Percentiles rank a stretch among this genome's conserved stretches.
phyloP scores from a whole-genome alignment of 2,888 invertebrate genomes.

The Drosophila paracracens region DNA sequence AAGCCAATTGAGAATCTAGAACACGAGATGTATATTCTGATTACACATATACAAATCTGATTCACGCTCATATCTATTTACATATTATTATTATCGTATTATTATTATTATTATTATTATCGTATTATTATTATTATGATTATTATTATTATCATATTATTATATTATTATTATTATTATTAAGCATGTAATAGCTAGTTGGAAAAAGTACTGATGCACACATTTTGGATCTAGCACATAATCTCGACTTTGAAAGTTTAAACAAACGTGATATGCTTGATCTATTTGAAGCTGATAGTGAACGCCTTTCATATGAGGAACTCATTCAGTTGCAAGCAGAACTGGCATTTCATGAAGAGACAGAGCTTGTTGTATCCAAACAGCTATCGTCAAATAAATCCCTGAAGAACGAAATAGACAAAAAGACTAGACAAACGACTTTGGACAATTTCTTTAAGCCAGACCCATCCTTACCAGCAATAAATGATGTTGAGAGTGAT shows the following conservation, averaged over 20 bases:
- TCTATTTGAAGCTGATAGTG: too few species aligned
- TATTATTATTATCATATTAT: neutral
- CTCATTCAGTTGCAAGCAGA: too few species aligned
- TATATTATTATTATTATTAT: slow-evolving; percentile 1
- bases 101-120: neutral
- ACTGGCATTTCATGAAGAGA: too few species aligned
- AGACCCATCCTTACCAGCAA: neutral
- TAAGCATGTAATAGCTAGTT: neutral
- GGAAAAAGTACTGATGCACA: too few species aligned
- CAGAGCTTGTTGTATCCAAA: too few species aligned
- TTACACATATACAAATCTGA: neutral
- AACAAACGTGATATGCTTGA: too few species aligned
- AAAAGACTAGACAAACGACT: neutral
- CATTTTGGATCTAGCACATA: too few species aligned
- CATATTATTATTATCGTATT: neutral
- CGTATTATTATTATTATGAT: neutral
- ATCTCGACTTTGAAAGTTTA: too few species aligned
- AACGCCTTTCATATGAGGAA: too few species aligned
- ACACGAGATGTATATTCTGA: slow-evolving; percentile 1
- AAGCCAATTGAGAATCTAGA: slow-evolving; percentile 16
- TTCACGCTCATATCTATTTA: neutral
- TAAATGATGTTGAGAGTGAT: too few species aligned
- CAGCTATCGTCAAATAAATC: neutral
- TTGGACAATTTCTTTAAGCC: neutral
- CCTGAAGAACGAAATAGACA: neutral